These are phyloP conservation scores for Acrocephalus arundinaceus DNA, from an alignment of 2,113 vertebrate species.

Conservation along the genomic window DNA sequence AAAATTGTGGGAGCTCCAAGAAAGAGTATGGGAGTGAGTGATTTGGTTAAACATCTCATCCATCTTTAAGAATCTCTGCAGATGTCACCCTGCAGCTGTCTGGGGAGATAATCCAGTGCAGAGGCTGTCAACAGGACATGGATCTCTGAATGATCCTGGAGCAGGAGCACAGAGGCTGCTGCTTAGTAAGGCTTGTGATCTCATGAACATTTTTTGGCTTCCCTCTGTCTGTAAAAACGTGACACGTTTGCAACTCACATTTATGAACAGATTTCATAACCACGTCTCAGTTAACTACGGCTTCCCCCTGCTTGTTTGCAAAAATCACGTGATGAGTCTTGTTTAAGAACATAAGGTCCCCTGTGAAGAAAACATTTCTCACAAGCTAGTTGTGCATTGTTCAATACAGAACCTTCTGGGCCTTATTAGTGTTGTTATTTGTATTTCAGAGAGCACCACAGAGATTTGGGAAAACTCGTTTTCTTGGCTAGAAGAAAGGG, in stretches of 20 bases:
- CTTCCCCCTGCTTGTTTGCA: neutral
- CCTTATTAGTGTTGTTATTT: slow-evolving; percentile 7
- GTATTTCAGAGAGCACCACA: neutral
- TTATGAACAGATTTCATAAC: neutral
- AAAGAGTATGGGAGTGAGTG: neutral
- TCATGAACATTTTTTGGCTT: neutral
- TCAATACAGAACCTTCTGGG: neutral
- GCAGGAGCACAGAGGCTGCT: neutral
- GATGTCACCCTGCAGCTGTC: neutral
- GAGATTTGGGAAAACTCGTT: slow-evolving; percentile 5
- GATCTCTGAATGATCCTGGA: neutral
- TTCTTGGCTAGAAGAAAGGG: neutral
- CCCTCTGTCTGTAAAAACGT: neutral
- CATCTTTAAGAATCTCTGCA: neutral
- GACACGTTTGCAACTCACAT: neutral
- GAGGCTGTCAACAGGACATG: neutral
- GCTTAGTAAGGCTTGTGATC: neutral
- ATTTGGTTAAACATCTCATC: neutral
- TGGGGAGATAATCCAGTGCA: neutral
- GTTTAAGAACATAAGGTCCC: neutral
- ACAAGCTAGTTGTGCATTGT: neutral
- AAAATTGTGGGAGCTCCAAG: neutral
- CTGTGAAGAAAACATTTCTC: neutral
- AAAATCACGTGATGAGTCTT: neutral
- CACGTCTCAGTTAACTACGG: fast-evolving